Percentiles rank a stretch among this genome's conserved stretches.
These are phyloP conservation scores for Gambusia yucatana DNA, from an alignment of 2,797 vertebrate species.

Conservation along the genomic window DNA sequence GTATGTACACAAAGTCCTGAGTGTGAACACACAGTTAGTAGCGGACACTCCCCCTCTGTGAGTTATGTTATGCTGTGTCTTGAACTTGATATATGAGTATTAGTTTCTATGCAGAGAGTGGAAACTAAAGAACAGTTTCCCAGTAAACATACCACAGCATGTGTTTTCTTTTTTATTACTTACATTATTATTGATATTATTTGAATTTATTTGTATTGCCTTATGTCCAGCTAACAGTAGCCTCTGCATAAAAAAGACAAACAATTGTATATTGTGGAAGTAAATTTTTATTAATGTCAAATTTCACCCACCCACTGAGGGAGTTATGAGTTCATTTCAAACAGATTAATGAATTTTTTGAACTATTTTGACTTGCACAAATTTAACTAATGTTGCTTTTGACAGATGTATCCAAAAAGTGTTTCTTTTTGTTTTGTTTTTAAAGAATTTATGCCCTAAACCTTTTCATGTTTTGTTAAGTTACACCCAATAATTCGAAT, in stretches of 20 bases:
- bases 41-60: conserved; percentile 9
- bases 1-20: conserved; percentile 37
- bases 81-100: conserved; percentile 48
- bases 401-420: neutral
- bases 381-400: neutral
- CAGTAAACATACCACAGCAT: conserved; percentile 17
- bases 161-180: neutral
- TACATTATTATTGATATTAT: conserved; percentile 4
- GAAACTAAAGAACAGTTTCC: conserved; percentile 1
- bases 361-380: neutral
- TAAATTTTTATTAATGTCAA: neutral
- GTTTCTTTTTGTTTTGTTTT: neutral
- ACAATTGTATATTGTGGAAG: neutral
- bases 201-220: neutral
- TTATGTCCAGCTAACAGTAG: neutral
- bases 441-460: neutral
- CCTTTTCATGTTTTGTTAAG: neutral
- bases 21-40: conserved; percentile 26
- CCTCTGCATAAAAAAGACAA: neutral
- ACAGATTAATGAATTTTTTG: neutral
- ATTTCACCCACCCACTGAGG: neutral
- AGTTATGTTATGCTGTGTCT: conserved; percentile 61
- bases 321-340: neutral
- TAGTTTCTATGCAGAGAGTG: conserved; percentile 22
- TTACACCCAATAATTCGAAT: neutral